A percentile compares a stretch with the other conserved stretches of the same genome.
These are phyloP conservation scores for Spheniscus humboldti DNA, from an alignment of 2,797 vertebrate species.

Conservation along the genomic window DNA sequence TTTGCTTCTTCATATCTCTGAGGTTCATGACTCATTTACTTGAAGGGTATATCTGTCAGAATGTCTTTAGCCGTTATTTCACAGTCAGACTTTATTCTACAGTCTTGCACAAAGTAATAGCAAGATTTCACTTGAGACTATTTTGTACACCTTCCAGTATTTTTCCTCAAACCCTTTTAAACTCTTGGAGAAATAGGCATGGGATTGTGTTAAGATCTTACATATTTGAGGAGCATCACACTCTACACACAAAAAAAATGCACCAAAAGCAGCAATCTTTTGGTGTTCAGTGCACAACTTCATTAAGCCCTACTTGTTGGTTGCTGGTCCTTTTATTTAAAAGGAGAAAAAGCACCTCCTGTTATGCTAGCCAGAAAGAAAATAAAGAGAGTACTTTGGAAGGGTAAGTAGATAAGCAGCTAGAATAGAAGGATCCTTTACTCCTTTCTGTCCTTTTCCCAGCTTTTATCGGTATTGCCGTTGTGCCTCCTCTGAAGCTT, in stretches of 20 bases:
- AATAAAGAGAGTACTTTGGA: not conserved
- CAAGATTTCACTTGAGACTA: not conserved
- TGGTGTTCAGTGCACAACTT: not conserved
- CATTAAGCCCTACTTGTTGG: not conserved
- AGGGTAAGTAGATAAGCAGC: not conserved
- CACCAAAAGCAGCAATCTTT: not conserved
- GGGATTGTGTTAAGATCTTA: not conserved
- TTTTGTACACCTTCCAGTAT: not conserved
- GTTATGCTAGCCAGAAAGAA: not conserved
- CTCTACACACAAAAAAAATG: not conserved
- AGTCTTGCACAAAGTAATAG: not conserved
- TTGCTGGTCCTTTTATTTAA: not conserved
- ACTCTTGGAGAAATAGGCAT: not conserved
- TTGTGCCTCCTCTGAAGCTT: not conserved
- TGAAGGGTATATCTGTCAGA: slow-evolving; percentile 2
- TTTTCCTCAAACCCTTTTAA: not conserved
- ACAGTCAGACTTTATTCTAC: not conserved
- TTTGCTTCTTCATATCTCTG: not conserved
- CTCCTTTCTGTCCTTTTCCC: not conserved
- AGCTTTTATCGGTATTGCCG: not conserved
- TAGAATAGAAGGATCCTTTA: not conserved
- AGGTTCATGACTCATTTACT: slow-evolving; percentile 2
- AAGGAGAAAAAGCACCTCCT: not conserved
- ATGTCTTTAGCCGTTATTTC: not conserved
- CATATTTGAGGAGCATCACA: not conserved